Evolutionary conservation across 2,113 vertebrate species (phyloP), one percentile per base, ranked within the genome.

Genomic region (Coracopsis vasa): DNA sequence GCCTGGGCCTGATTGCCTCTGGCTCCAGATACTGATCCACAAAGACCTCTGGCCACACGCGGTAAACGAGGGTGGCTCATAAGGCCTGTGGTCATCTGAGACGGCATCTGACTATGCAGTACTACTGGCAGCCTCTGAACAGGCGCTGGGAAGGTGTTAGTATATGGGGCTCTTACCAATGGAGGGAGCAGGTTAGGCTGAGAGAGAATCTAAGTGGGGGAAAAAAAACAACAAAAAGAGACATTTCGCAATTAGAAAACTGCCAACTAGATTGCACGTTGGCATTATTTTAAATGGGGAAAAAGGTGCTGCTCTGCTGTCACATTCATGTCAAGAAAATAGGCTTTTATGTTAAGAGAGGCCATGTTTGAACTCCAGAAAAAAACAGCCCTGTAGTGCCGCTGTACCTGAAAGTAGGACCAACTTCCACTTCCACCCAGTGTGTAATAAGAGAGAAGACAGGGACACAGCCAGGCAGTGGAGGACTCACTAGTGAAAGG

Each of bases 141-240:
- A 80, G 99, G 99, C 54, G 98, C 98, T 94, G 98, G 98, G 97
- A 99, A 99, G 62, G 99, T 99, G 98, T 99, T 99, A 91, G 98
- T 98, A 95, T 99, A 99, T 96, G 99, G 98, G 95, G 99, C 98
- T 97, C 99, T 98, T 88, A 99, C 98, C 98, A 99, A 98, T 94
- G 99, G 99, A 97, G 99, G 99, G 94, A 99, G 99, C 85, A 99
- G 98, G 98, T 99, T 99, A 97, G 99, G 99, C 97, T 99, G 99
- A 95, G 99, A 99, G 97, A 99, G 97, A 90, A 99, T 99, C 99
- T 99, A 98, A 94, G 97, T 91, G 67, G 91, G 86, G 97, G 95
- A 97, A 98, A 66, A 97, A 97, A 98, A 98, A 98, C 95, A 98
- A 97, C 96, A 98, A 97, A 94, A 96, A 98, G 96, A 98, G 95